Evolutionary conservation across 2,888 invertebrate genomes (phyloP).

Genomic region (Hydrotaea diabolus): DNA sequence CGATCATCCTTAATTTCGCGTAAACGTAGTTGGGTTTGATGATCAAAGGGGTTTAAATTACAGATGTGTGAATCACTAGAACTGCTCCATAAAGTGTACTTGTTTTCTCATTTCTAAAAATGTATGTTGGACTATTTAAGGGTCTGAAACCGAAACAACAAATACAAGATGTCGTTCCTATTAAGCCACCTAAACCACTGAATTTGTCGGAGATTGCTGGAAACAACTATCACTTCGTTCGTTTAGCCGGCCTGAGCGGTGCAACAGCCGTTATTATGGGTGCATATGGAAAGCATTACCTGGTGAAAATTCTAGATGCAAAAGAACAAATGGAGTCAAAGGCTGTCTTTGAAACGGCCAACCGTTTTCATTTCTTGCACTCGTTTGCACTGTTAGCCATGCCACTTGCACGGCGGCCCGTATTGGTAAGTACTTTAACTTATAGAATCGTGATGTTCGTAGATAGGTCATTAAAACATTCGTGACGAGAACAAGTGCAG

Average conservation of each 20-base stretch:
- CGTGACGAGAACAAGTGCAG: too few species aligned
- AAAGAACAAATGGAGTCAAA: conserved; percentile 85
- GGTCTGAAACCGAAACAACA: conserved; percentile 71
- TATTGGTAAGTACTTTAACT: conserved; percentile 86
- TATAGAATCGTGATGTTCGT: too few species aligned
- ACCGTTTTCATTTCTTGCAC: conserved; percentile 92
- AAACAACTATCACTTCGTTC: conserved; percentile 83
- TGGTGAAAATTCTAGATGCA: conserved; percentile 83
- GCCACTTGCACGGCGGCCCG: conserved; percentile 89
- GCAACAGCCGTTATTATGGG: conserved; percentile 93
- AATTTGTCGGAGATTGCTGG: conserved; percentile 74
- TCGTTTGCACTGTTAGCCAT: conserved; percentile 91
- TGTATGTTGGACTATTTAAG: conserved; percentile 50
- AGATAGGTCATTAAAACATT: too few species aligned
- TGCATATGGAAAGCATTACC: conserved; percentile 91
- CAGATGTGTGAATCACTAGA: too few species aligned
- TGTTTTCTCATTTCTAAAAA: too few species aligned
- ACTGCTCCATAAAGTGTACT: too few species aligned
- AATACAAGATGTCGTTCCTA: conserved; percentile 44
- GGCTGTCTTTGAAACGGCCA: conserved; percentile 93
- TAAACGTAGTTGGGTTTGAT: too few species aligned
- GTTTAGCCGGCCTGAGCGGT: conserved; percentile 89
- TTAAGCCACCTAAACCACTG: conserved; percentile 48
- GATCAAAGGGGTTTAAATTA: too few species aligned
- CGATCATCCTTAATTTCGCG: too few species aligned